phyloP scores from a whole-genome alignment of 2,888 invertebrate genomes.

The Ophion ellenae region DNA sequence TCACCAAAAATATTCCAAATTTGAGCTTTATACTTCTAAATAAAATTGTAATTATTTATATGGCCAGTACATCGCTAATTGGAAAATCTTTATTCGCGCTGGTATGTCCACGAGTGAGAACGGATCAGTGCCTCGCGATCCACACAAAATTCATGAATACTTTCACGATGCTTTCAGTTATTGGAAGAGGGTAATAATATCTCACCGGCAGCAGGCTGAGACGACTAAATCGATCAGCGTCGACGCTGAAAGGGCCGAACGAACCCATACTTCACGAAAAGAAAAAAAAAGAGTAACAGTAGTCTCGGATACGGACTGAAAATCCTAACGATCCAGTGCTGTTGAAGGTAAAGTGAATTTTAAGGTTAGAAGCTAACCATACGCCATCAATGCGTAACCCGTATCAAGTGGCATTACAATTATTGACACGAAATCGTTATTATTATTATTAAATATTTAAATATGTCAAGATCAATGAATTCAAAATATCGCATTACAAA shows the following conservation, averaged over 20 bases:
- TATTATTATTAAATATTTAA: neutral
- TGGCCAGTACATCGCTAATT: neutral
- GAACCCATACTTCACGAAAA: neutral
- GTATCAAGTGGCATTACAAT: too few relatives aligned
- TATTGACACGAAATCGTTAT: neutral
- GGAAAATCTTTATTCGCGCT: neutral
- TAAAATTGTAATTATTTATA: neutral
- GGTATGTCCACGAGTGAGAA: neutral
- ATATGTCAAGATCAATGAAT: too few relatives aligned
- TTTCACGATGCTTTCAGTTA: slow-evolving; percentile 42
- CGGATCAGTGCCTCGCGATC: neutral
- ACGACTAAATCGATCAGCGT: slow-evolving; percentile 3
- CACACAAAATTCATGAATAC: neutral
- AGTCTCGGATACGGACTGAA: slow-evolving; percentile 4
- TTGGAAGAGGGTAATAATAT: slow-evolving; percentile 32
- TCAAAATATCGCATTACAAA: too few relatives aligned
- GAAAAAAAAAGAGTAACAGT: slow-evolving; percentile 7
- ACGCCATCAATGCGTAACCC: neutral
- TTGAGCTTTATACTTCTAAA: too few relatives aligned
- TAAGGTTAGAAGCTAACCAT: neutral
- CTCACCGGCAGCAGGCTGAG: slow-evolving; percentile 50
- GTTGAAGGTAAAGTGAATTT: slow-evolving; percentile 17
- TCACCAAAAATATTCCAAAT: neutral
- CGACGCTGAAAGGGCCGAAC: slow-evolving; percentile 6
- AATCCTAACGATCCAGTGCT: slow-evolving; percentile 5